A percentile compares a stretch with the other conserved stretches of the same genome.
Conservation (phyloP, 2,797 vertebrate genomes). For the Acipenser ruthenus region DNA sequence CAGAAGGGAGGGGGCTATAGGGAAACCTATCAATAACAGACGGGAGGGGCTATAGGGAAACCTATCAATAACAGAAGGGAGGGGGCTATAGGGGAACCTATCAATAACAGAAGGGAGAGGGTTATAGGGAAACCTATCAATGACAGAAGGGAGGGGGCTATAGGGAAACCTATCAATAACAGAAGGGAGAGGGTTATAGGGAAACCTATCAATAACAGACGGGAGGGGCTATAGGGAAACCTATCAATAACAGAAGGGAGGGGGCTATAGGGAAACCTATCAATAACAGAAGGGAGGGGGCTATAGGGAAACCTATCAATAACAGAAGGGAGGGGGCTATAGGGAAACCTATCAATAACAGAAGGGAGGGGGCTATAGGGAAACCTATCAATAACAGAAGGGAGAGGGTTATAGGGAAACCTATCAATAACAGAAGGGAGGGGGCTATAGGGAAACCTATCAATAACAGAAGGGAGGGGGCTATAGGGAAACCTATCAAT, state of each 20-base stretch:
- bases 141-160: too few relatives aligned
- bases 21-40: slow-evolving; percentile 16
- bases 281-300: slow-evolving; percentile 35
- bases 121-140: slow-evolving; percentile 26
- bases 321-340: slow-evolving; percentile 35
- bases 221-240: slow-evolving; percentile 34
- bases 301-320: not conserved
- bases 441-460: slow-evolving; percentile 30
- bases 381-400: slow-evolving; percentile 39
- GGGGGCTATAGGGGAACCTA: too few relatives aligned
- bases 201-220: slow-evolving; percentile 21
- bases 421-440: slow-evolving; percentile 27
- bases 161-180: slow-evolving; percentile 37
- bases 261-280: slow-evolving; percentile 29
- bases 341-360: slow-evolving; percentile 19
- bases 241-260: too few relatives aligned
- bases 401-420: too few relatives aligned
- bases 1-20: slow-evolving; percentile 32
- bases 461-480: too few relatives aligned
- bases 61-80: slow-evolving; percentile 38
- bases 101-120: slow-evolving; percentile 30
- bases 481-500: slow-evolving; percentile 35
- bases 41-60: slow-evolving; percentile 16
- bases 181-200: too few relatives aligned
- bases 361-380: not conserved